phyloP scores from a whole-genome alignment of 2,888 invertebrate genomes.

The Acleris sparsana region DNA sequence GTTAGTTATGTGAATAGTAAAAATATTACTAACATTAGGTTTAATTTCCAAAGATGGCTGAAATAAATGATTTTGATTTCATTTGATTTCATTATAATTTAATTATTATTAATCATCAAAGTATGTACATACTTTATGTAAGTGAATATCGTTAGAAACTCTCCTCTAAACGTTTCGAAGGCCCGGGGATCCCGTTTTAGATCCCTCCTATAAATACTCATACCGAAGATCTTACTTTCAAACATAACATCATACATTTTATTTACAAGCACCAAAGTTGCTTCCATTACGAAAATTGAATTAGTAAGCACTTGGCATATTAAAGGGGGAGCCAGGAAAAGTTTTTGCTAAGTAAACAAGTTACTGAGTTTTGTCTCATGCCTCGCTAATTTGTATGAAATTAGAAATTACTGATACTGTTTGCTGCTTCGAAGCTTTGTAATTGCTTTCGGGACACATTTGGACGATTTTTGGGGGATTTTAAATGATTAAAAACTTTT shows the following conservation, averaged over 20 bases:
- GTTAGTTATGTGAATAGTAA: too few species aligned
- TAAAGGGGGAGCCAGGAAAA: constrained; percentile 22
- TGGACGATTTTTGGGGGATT: background rate
- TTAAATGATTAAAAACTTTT: too few species aligned
- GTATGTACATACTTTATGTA: too few species aligned
- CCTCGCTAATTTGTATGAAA: constrained; percentile 14
- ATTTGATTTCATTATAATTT: too few species aligned
- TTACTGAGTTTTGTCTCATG: constrained; percentile 26
- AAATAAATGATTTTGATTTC: too few species aligned
- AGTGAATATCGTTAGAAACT: too few species aligned
- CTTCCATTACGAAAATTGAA: constrained; percentile 32
- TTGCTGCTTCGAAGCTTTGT: background rate
- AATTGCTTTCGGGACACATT: constrained; percentile 11
- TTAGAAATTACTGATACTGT: constrained; percentile 29
- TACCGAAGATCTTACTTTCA: background rate
- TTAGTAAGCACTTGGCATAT: constrained; percentile 33
- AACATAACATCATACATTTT: constrained; percentile 19
- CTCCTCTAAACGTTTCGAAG: background rate
- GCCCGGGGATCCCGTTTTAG: background rate
- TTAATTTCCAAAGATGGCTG: too few species aligned
- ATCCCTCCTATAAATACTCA: background rate
- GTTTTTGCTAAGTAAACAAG: constrained; percentile 24
- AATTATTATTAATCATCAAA: too few species aligned
- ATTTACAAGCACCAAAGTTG: constrained; percentile 19
- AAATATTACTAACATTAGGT: too few species aligned